Base-by-base conservation (phyloP, 92 coral and sea anemone genomes). In the Epizoanthus illoricatus region DNA sequence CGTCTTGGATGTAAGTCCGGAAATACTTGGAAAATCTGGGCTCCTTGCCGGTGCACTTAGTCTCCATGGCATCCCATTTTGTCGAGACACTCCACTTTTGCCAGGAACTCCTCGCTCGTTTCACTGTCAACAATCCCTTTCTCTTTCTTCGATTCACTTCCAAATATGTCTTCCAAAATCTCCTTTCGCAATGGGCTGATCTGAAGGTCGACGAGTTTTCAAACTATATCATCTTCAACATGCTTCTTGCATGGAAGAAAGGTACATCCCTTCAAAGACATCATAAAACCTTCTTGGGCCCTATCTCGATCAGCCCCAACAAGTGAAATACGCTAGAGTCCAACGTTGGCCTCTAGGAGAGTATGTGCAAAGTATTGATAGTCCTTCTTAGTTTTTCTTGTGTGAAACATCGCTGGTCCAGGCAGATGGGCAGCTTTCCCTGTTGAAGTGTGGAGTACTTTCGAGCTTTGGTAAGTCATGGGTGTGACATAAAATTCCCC, bases 241-340 rank as follows among this genome's bases (percentile, higher is more conserved):
- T 89, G 88, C 64, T 89, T 89, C 79, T 86, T 89, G 41, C 92
- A 86, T 15, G 88, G 87, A 36, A 89, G 71, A 65, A 74, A 52
- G 1, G 80, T 58, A 59, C 63, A 74, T 40, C 63, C 63, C 43
- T 49, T 74, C 52, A 58, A 54, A 56, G 61, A 41, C 52, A 24
- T 28, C 24, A 74, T 49, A 52, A 58, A 74, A 33, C 65, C 63
- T 28, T 28, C 36, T 28, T 12, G 80, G 42, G 61, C 80, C 65
- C 45, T 58, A 58, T 58, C 36, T 28, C 36, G 36, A 28, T 28
- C 36, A 28, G 36, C 36, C 36, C 36, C 36, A 28, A 28, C 36
- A 28, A 28, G 36, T 28, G 36, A 28, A 28, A 62, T 58, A 24
- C 57, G 23, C 69, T 60, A 18, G 54, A 73, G 18, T 56, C 54